Base-by-base conservation (phyloP, 2,113 vertebrate genomes). In the Chinchilla lanigera region DNA sequence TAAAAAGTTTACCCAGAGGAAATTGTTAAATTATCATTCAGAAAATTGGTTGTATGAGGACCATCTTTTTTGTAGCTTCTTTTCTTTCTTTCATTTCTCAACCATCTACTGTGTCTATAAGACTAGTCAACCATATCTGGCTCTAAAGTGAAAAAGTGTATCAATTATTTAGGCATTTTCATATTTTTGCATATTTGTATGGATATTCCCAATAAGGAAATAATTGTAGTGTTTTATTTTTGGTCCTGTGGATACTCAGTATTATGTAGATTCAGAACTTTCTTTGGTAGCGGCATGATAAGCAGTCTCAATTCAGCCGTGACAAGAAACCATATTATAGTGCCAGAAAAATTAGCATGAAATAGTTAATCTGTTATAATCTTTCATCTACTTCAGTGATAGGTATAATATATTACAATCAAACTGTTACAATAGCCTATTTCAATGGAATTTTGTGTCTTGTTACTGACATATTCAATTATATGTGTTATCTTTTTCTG, bases 391-490 rank as follows among this genome's bases (percentile, higher is more conserved):
- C 77, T 94, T 95, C 50, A 44, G n/a, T 93, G 65, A 85, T 67
- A 88, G 41, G 50, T 77, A n/a, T 87, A 92, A 78, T 80, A 83
- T 75, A 84, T 90, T 90, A 90, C 10, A 92, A 84, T 33, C 61
- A 73, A 75, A 77, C 20, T 92, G 63, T 58, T 84, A 78, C 10
- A 96, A 61, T 77, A 50, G 10, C 4, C 13, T 56, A 60, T 89
- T 92, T 17, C 86, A 96, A 95, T 61, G 52, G 28, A 71, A 87
- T 86, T 78, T 78, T 95, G 33, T 91, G 63, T 91, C 54, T 63
- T 90, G 35, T 83, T 97, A 26, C 44, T 94, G 81, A 89, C 50
- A 78, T 88, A 67, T 63, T 93, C 61, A 94, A 67, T 92, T 94
- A 82, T 69, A 80, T 71, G 9, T 86, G 28, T 89, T 92, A 92